Percentiles rank a stretch among this genome's conserved stretches.
phyloP scores from a whole-genome alignment of 2,888 invertebrate genomes.

The Acleris holmiana region DNA sequence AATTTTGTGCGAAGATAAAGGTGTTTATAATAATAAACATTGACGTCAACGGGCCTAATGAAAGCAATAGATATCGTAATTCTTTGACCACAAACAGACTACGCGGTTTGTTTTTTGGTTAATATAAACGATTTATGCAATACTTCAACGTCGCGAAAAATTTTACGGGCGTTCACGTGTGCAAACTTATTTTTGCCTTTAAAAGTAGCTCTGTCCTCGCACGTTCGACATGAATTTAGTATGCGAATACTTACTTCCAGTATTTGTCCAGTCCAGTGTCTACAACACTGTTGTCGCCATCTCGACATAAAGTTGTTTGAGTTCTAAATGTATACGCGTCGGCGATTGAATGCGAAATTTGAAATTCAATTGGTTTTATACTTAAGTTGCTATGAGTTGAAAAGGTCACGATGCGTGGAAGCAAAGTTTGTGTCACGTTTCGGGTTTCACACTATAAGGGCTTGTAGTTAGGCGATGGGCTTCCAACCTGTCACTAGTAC shows the following conservation, averaged over 20 bases:
- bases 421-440: no score
- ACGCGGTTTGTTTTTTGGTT: no score
- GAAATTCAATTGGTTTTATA: conserved; percentile 30
- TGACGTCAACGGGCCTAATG: no score
- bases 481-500: no score
- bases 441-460: no score
- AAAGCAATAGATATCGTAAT: no score
- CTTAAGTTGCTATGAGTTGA: conserved; percentile 8
- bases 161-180: neutral
- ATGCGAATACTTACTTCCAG: neutral
- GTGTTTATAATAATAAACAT: no score
- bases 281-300: neutral
- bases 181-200: conserved; percentile 2
- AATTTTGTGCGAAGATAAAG: no score
- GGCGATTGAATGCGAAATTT: conserved; percentile 28
- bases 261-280: neutral
- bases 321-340: conserved; percentile 28
- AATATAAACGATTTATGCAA: no score
- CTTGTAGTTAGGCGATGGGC: no score
- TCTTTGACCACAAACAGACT: no score
- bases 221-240: neutral
- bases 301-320: neutral
- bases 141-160: no score
- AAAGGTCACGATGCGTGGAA: conserved; percentile 1
- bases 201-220: neutral